These are phyloP conservation scores for Melanerpes aurifrons DNA, from an alignment of 2,113 vertebrate species.

Conservation along the genomic window DNA sequence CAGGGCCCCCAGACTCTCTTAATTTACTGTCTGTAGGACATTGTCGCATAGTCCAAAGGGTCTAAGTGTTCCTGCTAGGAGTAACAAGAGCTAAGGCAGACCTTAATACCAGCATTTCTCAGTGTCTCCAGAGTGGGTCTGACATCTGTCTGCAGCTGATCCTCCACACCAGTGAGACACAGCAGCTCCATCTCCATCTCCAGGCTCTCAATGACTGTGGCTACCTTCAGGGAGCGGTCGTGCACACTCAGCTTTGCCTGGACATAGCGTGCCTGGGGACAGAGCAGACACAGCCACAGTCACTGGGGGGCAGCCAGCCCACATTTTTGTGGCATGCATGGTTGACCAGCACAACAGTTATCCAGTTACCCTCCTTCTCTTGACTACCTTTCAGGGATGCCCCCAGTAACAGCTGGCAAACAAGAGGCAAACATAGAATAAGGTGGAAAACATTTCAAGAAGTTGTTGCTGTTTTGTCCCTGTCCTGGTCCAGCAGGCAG, in stretches of 20 bases:
- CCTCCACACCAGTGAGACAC: slow-evolving; percentile 94
- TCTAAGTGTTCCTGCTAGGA: neutral
- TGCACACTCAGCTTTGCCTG: slow-evolving; percentile 97
- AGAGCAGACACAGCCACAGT: slow-evolving; percentile 21
- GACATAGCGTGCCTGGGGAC: slow-evolving; percentile 87
- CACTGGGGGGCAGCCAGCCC: neutral
- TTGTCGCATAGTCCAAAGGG: neutral
- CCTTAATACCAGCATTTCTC: slow-evolving; percentile 96
- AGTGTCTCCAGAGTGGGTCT: slow-evolving; percentile 95
- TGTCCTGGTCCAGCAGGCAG: neutral
- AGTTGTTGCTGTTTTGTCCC: neutral
- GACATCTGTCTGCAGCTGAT: slow-evolving; percentile 94
- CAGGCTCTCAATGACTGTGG: slow-evolving; percentile 95
- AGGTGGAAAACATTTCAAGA: neutral
- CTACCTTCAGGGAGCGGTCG: slow-evolving; percentile 95
- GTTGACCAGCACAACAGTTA: neutral
- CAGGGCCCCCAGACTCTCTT: rapidly evolving
- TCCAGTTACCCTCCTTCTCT: neutral
- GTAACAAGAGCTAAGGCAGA: neutral
- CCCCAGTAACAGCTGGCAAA: rapidly evolving
- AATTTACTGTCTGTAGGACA: neutral
- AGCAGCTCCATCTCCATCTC: slow-evolving; percentile 99
- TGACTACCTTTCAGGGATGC: neutral
- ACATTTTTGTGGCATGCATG: neutral
- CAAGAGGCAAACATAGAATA: neutral